phyloP scores from a whole-genome alignment of 2,888 invertebrate species.

The Andrena chrysosceles region DNA sequence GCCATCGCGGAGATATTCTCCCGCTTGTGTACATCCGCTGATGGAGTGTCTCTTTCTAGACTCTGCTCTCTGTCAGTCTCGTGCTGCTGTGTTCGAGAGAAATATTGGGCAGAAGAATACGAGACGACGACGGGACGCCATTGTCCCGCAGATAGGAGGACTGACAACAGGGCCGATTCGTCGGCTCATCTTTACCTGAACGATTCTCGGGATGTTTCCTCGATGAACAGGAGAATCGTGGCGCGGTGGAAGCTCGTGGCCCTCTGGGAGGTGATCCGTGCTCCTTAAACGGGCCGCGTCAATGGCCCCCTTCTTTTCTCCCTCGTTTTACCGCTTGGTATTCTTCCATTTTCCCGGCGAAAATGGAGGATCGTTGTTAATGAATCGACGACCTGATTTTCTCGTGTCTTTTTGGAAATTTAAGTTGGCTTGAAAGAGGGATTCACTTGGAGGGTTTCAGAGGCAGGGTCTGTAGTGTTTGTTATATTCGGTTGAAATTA shows the following conservation, averaged over 20 bases:
- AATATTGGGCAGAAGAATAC: conserved; percentile 70
- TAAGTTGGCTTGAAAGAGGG: background rate
- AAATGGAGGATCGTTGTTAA: conserved; percentile 21
- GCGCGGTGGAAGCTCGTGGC: conserved; percentile 33
- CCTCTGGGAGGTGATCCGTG: conserved; percentile 29
- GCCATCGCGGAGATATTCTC: conserved; percentile 61
- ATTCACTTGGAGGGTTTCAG: too few relatives aligned
- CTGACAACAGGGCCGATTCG: conserved; percentile 77
- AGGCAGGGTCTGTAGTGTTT: too few relatives aligned
- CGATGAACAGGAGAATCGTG: conserved; percentile 49
- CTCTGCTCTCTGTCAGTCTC: conserved; percentile 7
- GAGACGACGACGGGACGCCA: conserved; percentile 73
- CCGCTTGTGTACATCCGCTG: conserved; percentile 17
- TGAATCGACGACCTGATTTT: conserved; percentile 34
- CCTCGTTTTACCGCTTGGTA: background rate
- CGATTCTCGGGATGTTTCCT: conserved; percentile 42
- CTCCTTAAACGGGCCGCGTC: conserved; percentile 37
- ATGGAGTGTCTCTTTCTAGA: background rate
- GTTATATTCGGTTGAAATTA: too few relatives aligned
- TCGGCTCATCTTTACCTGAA: conserved; percentile 72
- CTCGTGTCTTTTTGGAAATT: background rate
- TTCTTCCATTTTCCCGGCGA: conserved; percentile 6
- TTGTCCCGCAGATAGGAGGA: conserved; percentile 79
- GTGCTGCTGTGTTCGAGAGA: conserved; percentile 56
- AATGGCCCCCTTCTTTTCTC: conserved; percentile 22